phyloP scores from a whole-genome alignment of 2,888 invertebrate genomes.

The Timema podura region DNA sequence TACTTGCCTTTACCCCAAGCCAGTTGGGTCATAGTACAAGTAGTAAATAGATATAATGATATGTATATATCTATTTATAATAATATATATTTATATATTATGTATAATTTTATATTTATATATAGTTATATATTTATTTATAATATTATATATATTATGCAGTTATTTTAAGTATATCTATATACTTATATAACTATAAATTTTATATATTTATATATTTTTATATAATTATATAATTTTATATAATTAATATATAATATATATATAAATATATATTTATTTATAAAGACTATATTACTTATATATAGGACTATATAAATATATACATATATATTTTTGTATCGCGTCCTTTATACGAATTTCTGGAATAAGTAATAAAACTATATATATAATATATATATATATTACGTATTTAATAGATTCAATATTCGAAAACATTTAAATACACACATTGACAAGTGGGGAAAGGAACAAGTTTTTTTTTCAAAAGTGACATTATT shows the following conservation, averaged over 20 bases:
- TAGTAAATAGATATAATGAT: too few relatives aligned
- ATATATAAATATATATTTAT: not conserved
- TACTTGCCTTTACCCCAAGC: too few relatives aligned
- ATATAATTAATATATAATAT: not conserved
- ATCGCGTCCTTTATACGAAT: too few relatives aligned
- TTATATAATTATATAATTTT: not conserved
- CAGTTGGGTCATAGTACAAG: too few relatives aligned
- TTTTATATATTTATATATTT: conserved; percentile 1
- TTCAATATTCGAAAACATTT: too few relatives aligned
- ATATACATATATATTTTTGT: too few relatives aligned
- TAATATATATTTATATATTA: not conserved
- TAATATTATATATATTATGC: not conserved
- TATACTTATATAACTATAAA: not conserved
- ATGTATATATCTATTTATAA: too few relatives aligned
- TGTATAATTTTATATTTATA: not conserved
- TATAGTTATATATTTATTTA: not conserved
- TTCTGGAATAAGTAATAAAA: not conserved
- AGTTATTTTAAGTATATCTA: not conserved
- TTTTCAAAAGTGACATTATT: too few relatives aligned
- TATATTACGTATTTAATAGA: not conserved
- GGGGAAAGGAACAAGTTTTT: too few relatives aligned
- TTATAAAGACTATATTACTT: too few relatives aligned
- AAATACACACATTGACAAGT: not conserved
- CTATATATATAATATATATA: conserved; percentile 17
- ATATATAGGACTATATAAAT: too few relatives aligned